Evolutionary conservation across 1,140 invertebrate genomes (phyloP).

Genomic region (Hestina assimilis): DNA sequence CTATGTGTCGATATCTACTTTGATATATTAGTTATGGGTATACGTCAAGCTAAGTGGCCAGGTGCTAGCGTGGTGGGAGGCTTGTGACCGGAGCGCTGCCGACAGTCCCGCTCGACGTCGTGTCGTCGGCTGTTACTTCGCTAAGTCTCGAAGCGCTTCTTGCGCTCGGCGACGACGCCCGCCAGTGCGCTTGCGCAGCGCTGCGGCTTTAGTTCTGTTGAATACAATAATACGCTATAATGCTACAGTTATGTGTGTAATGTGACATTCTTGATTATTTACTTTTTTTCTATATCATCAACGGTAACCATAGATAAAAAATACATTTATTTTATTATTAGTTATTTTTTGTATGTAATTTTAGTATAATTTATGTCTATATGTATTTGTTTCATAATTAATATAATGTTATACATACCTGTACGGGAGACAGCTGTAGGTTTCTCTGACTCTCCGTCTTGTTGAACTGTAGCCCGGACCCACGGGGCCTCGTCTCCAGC

Average conservation of each 20-base stretch:
- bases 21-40: neutral
- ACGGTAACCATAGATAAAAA: too few species aligned
- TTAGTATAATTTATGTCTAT: too few species aligned
- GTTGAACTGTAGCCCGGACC: slow-evolving; percentile 56
- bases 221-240: too few species aligned
- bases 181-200: slow-evolving; percentile 76
- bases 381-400: too few species aligned
- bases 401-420: slow-evolving; percentile 60
- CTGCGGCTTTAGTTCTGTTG: slow-evolving; percentile 56
- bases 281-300: too few species aligned
- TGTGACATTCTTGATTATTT: too few species aligned
- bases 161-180: slow-evolving; percentile 84
- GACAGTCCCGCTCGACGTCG: neutral
- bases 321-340: too few species aligned
- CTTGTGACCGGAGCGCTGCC: slow-evolving; percentile 14
- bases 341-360: too few species aligned
- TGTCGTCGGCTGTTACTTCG: neutral
- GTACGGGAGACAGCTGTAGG: slow-evolving; percentile 72
- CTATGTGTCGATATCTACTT: neutral
- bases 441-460: slow-evolving; percentile 69
- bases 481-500: slow-evolving; percentile 59
- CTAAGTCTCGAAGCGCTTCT: slow-evolving; percentile 81
- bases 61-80: slow-evolving; percentile 65
- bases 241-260: too few species aligned
- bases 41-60: slow-evolving; percentile 62